A percentile compares a stretch with the other conserved stretches of the same genome.
phyloP scores from a whole-genome alignment of 1,140 invertebrate species.

The Nephila pilipes region DNA sequence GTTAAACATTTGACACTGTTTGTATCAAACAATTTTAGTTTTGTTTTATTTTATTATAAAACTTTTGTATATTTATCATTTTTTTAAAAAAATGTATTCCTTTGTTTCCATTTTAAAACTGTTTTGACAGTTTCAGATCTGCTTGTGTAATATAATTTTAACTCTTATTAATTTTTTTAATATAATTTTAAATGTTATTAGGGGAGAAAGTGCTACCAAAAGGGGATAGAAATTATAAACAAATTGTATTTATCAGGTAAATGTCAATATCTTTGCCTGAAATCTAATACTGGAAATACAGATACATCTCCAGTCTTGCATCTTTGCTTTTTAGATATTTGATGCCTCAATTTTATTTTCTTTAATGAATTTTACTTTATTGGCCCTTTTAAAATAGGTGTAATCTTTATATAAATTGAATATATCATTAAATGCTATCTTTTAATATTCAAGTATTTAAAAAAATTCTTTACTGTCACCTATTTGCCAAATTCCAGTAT shows the following conservation, averaged over 20 bases:
- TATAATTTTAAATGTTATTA: neutral
- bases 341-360: neutral
- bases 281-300: neutral
- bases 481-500: too few species aligned
- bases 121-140: neutral
- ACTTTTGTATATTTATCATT: conserved; percentile 43
- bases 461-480: too few species aligned
- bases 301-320: neutral
- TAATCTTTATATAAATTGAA: too few species aligned
- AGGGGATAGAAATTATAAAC: neutral
- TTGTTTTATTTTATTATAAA: neutral
- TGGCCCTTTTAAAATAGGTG: neutral
- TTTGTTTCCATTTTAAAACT: conserved; percentile 10
- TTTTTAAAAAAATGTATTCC: neutral
- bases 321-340: neutral
- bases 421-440: too few species aligned
- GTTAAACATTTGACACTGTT: conserved; percentile 20
- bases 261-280: neutral
- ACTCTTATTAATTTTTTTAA: neutral
- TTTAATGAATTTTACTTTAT: neutral
- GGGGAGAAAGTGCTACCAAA: neutral
- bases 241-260: neutral
- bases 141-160: conserved; percentile 31
- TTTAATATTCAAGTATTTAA: too few species aligned
- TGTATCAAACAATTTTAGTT: neutral